These are phyloP conservation scores for Drosophila takahashii DNA, from an alignment of 1,140 invertebrate species.

Conservation along the genomic window DNA sequence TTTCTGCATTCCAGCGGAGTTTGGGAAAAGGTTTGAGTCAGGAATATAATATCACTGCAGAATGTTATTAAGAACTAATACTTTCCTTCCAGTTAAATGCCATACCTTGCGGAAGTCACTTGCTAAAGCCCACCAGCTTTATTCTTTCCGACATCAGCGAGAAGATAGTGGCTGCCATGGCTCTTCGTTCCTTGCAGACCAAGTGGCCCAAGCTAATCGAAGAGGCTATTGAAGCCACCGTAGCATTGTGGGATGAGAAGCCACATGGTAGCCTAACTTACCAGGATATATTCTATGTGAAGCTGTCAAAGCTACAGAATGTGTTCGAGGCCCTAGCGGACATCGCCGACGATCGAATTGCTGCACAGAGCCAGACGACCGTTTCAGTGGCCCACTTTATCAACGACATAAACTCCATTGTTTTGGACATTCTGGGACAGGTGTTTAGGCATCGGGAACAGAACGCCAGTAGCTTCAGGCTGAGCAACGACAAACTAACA, in stretches of 20 bases:
- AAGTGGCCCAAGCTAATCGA: constrained; percentile 72
- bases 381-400: constrained; percentile 86
- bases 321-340: constrained; percentile 86
- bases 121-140: constrained; percentile 87
- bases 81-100: constrained; percentile 67
- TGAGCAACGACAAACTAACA: constrained; percentile 36
- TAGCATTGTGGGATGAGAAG: constrained; percentile 85
- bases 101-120: constrained; percentile 86
- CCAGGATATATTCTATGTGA: constrained; percentile 90
- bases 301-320: constrained; percentile 87
- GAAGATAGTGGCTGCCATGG: constrained; percentile 91
- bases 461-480: constrained; percentile 85
- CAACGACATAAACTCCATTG: constrained; percentile 86
- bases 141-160: constrained; percentile 91
- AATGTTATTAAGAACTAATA: too few relatives aligned
- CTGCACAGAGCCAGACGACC: constrained; percentile 85
- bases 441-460: constrained; percentile 87
- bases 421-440: constrained; percentile 86
- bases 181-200: constrained; percentile 77
- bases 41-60: too few relatives aligned
- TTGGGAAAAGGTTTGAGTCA: constrained; percentile 88
- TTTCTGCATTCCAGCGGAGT: constrained; percentile 92
- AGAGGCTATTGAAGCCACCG: constrained; percentile 87
- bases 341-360: constrained; percentile 86
- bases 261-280: constrained; percentile 87